Conservation (phyloP, 2,113 vertebrate species). For the Motacilla alba region DNA sequence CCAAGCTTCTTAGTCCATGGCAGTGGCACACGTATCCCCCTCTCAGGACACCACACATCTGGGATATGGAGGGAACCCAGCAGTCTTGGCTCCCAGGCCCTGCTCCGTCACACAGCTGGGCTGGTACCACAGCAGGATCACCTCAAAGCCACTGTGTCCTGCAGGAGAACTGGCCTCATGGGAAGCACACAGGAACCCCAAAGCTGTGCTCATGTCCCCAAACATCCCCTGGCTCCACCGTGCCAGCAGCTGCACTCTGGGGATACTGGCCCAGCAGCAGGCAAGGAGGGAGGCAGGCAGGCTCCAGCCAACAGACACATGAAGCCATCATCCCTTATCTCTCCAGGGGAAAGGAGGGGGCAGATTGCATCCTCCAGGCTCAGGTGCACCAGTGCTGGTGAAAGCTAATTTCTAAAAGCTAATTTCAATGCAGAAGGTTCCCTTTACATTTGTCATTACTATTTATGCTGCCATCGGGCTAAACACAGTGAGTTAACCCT, state of each 20-base stretch:
- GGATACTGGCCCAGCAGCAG: neutral
- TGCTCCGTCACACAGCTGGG: neutral
- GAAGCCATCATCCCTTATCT: slow-evolving; percentile 31
- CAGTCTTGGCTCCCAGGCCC: neutral
- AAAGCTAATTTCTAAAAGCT: slow-evolving; percentile 68
- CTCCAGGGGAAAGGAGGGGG: neutral
- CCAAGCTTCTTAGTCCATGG: neutral
- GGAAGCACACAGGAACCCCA: neutral
- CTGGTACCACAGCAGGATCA: neutral
- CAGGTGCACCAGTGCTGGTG: slow-evolving; percentile 52
- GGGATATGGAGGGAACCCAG: neutral
- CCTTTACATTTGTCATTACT: slow-evolving; percentile 54
- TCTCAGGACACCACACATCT: neutral
- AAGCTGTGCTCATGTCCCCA: neutral
- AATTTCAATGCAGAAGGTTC: slow-evolving; percentile 55
- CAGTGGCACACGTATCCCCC: neutral
- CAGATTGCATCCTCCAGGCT: slow-evolving; percentile 53
- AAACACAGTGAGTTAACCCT: slow-evolving; percentile 41
- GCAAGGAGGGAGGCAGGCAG: neutral
- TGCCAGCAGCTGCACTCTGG: neutral
- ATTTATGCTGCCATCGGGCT: slow-evolving; percentile 42
- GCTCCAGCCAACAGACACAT: neutral
- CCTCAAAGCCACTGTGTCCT: neutral
- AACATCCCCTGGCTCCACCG: neutral
- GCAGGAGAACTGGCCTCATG: neutral